Evolutionary conservation across 2,888 invertebrate genomes (phyloP), one percentile per base, ranked within the genome.

Genomic region (Altica lythri): DNA sequence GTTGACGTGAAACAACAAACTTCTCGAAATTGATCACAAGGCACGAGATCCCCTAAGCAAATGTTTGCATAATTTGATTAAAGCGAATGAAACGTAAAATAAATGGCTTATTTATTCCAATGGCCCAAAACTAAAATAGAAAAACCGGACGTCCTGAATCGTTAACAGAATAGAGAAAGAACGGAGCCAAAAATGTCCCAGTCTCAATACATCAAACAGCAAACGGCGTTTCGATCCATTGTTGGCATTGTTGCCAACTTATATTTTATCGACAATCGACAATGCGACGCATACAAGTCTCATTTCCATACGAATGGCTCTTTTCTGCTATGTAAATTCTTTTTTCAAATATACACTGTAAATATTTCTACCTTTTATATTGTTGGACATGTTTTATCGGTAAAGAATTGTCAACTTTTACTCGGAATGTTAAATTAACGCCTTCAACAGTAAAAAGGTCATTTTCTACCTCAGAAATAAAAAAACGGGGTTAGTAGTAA

Each of bases 221-320:
- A 67, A 68, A 59, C 63, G 66, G 59, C 57, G 58, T 51, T 58
- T 72, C 51, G 27, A 55, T 72, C 71, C 68, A 67, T 72, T 72
- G 49, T 55, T 55, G 55, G 51, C 66, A 73, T 76, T 75, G 75
- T 76, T 73, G 75, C 71, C 73, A 73, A 75, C 75, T 77, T 77
- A 77, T 77, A 77, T 77, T 77, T 77, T 77, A 77, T 76, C 75
- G 75, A 67, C 72, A 65, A 67, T 63, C 72, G 68, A 76, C 75
- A 75, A 75, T 74, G 68, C 69, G 54, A 51, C 64, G 66, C 70
- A 68, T 65, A 72, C 71, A 71, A n/a, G 68, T 69, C 72, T 69
- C 68, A 76, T 76, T 77, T 75, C 74, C 76, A 77, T 77, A 68
- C 76, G 75, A 77, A 76, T 75, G 68, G 74, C 68, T 66, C 73